Evolutionary conservation across 2,888 invertebrate species (phyloP), one percentile per base, ranked within the genome.

Genomic region (Torymus texanus): DNA sequence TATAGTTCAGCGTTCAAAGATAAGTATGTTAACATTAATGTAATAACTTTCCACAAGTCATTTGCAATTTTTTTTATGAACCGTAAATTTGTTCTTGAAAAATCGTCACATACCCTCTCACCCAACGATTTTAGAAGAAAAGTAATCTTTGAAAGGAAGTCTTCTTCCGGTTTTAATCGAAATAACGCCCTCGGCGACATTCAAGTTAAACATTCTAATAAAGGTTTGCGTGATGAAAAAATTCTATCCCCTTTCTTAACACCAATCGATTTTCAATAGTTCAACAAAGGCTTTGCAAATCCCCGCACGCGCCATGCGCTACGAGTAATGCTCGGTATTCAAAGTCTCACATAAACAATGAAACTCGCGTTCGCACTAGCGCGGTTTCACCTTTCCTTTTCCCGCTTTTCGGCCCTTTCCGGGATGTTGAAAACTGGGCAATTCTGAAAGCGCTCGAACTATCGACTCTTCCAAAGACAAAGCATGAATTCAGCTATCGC

Each of bases 241-340:
- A 65, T 65, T 62, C 55, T 56, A 11, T 51, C 24, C 14, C 21
- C 29, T 29, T 5, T 5, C 29, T 29, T 29, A 29, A 29, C 29
- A 29, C 29, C 29, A 11, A 77, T 77, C 77, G 77, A 77, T 71
- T 71, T 71, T 71, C 71, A 59, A 77, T 77, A 71, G 65, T 71
- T 77, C 29, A 77, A 77, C 71, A 71, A 65, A 71, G 29, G 65
- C 62, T 70, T 59, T 71, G 59, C 71, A 77, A 77, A 71, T 71
- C 51, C 63, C 24, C 41, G 41, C 41, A 2, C 50, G 29, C 71
- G 13, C 59, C 21, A 29, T 29, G 29, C 29, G 29, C 29, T 29
- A 2, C 29, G 13, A 65, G 29, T 77, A 77, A 77, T 65, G 65
- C 71, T 71, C 65, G 59, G 58, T 58, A 71, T 77, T 77, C 65